Evolutionary conservation across 2,888 invertebrate species (phyloP), one percentile per base, ranked within the genome.

Genomic region (Limnephilus rhombicus): DNA sequence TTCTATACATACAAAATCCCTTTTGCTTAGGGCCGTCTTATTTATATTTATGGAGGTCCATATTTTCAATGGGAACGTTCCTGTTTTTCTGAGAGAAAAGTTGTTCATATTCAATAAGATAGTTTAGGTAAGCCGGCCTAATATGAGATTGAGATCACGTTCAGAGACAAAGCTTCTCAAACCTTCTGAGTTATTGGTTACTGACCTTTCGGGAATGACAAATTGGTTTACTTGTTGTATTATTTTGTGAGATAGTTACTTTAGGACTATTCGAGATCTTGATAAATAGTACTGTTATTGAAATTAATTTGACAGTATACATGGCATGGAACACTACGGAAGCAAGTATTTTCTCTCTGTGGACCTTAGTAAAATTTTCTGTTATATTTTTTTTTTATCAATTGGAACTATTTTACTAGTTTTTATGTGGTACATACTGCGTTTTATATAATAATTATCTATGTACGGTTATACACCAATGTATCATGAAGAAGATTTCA

Each of bases 101-200:
- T 86, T 86, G 41, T 29, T 45, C 29, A 86, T 86, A 45, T 86
- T 86, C 86, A 86, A 86, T 86, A 86, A 86, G 86, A 86, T 49
- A 86, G 86, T 86, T 86, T 86, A 45, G 86, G 49, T 29, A 45
- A 15, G 86, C 45, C 86, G 45, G 24, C 49, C 86, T 45, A 24
- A 83, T 34, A 37, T 41, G 83, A 41, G 37, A 83, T 83, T 83
- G 83, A 24, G 83, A 83, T 86, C 86, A 86, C 86, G 86, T 86
- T 41, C 86, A 29, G 15, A 45, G 45, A 5, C 86, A 86, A 24
- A 45, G 86, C 29, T 86, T 86, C 86, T 29, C 86, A 49, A 83
- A 86, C 86, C 41, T 15, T n/a, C 1, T n/a, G 45, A 45, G 9
- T 41, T 45, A 86, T 86, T 24, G 24, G 24, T 9, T n/a, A 9